Base-by-base conservation (phyloP, 1,140 invertebrate genomes). In the Aricia agestis region DNA sequence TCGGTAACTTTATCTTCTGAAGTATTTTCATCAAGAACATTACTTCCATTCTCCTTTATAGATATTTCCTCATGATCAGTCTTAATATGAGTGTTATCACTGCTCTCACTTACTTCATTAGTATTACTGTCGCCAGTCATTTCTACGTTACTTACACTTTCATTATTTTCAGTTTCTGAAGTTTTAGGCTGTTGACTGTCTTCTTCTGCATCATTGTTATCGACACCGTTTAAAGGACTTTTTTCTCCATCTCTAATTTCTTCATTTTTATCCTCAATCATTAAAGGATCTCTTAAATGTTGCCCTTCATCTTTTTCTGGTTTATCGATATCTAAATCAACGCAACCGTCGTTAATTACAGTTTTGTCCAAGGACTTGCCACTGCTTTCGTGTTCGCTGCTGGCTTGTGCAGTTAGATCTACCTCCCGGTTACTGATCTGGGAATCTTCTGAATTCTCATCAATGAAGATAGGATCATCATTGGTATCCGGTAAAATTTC, bases 381-480 rank as follows among this genome's bases (percentile, higher is more conserved):
- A 42, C 67, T 77, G 68, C 85, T 91, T 70, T 89, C 84, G 70
- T 91, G 82, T 25, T 90, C 89, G 69, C 88, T 89, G 61, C 79
- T 87, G 3, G 78, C 82, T 11, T 74, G 66, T 17, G 77, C 82
- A 6, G 88, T 90, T 18, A 90, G 72, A 74, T 90, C 88, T 1
- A 90, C 86, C 66, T 89, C 85, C 70, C 86, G 85, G 45, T 52
- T 52, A 9, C 68, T 81, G 15, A 82, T 83, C 68, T 79, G 78
- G 6, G 89, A 92, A 36, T 91, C 92, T 15, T 85, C 76, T 0
- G 92, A 92, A 77, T 92, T 92, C 78, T 92, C 92, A 72, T 92
- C 92, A 70, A 92, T 92, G 74, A 89, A 92, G 72, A 92, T 92
- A 1, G 92, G 90, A 74, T 91, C 90, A 41, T 91, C 90, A 69